Base-by-base conservation (phyloP, 2,797 vertebrate species). In the Halcyon smyrnensis region DNA sequence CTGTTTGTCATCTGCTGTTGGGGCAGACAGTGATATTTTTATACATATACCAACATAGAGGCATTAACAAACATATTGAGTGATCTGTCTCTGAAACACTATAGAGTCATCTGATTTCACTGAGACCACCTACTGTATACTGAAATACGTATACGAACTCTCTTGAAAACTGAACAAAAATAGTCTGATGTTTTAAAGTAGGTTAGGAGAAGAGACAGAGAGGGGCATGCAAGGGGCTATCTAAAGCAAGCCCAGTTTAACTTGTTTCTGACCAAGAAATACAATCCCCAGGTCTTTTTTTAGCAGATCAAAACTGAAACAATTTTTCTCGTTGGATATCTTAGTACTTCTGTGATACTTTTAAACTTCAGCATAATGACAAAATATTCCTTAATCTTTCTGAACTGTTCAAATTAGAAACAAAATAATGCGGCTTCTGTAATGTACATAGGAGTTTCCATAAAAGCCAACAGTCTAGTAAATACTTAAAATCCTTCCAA, bases 1-100 rank as follows among this genome's bases (percentile, higher is more conserved):
- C 69, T 50, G 16, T 84, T 76, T 88, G 67, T 77, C 70, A 87
- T 64, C 89, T 90, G 63, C 25, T 92, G 8, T 12, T 81, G 76
- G 69, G 70, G 65, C 50, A 84, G 78, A 78, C 70, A 92, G 76
- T 62, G 8, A 32, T 96, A 78, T 94, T 94, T 94, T 95, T 93
- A 74, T 87, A 86, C 21, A 12, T 50, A 68, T 63, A 71, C 62
- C 67, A 69, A 56, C 12, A 12, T 3, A 4, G 39, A 87, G 30
- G 27, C 69, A 12, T 68, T 71, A 53, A 88, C 59, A 88, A 88
- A 87, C 48, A 74, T 51, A 71, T 41, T 82, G 63, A 68, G n/a
- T 1, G 2, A 54, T 57, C 59, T 84, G 34, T 30, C 39, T 83
- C 54, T 76, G 45, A 92, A 93, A 45, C 18, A 27, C 18, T 15